Evolutionary conservation across 2,797 vertebrate genomes (phyloP).

Genomic region (Falco novaeseelandiae): DNA sequence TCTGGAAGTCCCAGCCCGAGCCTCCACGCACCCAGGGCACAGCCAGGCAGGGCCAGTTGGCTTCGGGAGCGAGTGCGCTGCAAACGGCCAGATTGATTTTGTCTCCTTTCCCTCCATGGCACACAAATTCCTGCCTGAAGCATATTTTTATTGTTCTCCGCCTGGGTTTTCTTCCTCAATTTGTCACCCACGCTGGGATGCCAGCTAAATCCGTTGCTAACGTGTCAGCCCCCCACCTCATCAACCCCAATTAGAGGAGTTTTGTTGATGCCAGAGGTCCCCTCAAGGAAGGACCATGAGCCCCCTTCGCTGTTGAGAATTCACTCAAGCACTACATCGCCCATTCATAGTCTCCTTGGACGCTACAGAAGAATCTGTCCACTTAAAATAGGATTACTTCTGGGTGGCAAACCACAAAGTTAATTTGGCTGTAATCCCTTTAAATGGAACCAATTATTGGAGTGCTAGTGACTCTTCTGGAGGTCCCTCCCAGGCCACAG

Average conservation of each 20-base stretch:
- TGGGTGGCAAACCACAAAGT: conserved; percentile 67
- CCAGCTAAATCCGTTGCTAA: rapidly evolving
- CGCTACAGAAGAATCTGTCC: conserved; percentile 27
- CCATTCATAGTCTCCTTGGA: conserved; percentile 7
- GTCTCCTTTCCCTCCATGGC: background rate
- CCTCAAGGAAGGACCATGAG: background rate
- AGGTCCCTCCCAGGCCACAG: background rate
- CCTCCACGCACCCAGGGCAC: rapidly evolving
- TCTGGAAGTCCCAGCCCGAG: background rate
- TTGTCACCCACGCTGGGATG: background rate
- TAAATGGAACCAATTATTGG: conserved; percentile 72
- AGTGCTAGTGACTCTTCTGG: conserved; percentile 55
- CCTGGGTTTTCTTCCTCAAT: background rate
- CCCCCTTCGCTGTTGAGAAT: rapidly evolving
- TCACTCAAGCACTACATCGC: rapidly evolving
- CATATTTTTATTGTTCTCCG: rapidly evolving
- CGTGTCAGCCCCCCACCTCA: background rate
- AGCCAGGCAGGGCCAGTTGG: background rate
- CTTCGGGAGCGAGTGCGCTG: background rate
- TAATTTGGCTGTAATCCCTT: conserved; percentile 75
- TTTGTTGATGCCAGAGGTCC: rapidly evolving
- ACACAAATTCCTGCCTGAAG: background rate
- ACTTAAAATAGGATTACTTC: conserved; percentile 69
- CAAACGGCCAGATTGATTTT: rapidly evolving
- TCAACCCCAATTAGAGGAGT: rapidly evolving